Evolutionary conservation across 2,797 vertebrate species (phyloP).

Genomic region (Gymnothorax javanicus): DNA sequence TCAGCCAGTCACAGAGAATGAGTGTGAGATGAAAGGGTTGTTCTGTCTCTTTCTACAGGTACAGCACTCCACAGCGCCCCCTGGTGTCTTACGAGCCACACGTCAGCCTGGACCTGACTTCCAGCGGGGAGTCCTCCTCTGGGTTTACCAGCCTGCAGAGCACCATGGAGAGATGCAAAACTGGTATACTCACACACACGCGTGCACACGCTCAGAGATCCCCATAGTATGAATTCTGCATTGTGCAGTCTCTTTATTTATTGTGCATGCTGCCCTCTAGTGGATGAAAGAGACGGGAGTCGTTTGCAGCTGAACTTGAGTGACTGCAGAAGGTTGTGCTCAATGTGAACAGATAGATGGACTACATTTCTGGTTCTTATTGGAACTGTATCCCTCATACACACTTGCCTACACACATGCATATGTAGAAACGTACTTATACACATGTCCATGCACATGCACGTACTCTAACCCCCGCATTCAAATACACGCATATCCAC

Average conservation of each 20-base stretch:
- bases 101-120: conserved; percentile 72
- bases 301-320: neutral
- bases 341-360: neutral
- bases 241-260: neutral
- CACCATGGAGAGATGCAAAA: conserved; percentile 85
- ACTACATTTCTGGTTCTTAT: neutral
- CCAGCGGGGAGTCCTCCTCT: conserved; percentile 84
- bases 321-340: neutral
- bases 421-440: too few relatives aligned
- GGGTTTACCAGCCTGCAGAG: conserved; percentile 88
- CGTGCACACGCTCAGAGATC: neutral
- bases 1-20: neutral
- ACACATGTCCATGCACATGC: neutral
- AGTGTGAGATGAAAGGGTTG: neutral
- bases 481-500: neutral
- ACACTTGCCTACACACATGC: too few relatives aligned
- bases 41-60: conserved; percentile 62
- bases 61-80: conserved; percentile 70
- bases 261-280: conserved; percentile 37
- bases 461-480: neutral
- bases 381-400: too few relatives aligned
- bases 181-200: conserved; percentile 68
- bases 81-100: conserved; percentile 78
- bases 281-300: conserved; percentile 21
- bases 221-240: neutral